Conservation (phyloP, 2,888 invertebrate genomes). For the Drosophila colorata region DNA sequence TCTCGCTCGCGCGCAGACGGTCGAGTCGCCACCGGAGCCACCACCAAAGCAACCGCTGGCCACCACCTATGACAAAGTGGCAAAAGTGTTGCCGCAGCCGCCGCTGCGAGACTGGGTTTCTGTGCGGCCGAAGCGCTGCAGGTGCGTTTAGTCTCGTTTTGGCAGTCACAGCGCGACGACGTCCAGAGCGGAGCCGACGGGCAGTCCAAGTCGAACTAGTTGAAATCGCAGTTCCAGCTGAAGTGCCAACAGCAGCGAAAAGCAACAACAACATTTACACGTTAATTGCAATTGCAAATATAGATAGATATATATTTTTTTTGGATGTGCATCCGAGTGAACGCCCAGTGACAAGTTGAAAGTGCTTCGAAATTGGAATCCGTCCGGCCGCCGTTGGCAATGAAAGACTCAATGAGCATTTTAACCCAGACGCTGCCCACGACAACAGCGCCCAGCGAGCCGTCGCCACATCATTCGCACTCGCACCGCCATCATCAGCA, state of each 20-base stretch:
- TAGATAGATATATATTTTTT: constrained; percentile 29
- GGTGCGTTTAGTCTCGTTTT: constrained; percentile 84
- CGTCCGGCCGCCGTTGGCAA: constrained; percentile 54
- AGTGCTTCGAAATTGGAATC: constrained; percentile 13
- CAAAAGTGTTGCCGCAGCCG: constrained; percentile 47
- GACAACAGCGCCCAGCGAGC: constrained; percentile 57
- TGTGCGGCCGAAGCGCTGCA: constrained; percentile 71
- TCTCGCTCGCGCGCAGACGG: constrained; percentile 24
- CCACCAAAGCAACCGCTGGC: constrained; percentile 24
- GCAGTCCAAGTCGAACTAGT: constrained; percentile 21
- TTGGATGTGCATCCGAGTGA: constrained; percentile 22
- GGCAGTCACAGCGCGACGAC: constrained; percentile 80
- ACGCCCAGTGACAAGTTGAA: constrained; percentile 6
- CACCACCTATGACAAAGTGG: constrained; percentile 67
- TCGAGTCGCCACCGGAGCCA: constrained; percentile 23
- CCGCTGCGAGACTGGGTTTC: constrained; percentile 53
- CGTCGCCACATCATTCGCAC: constrained; percentile 55
- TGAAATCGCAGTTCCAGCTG: constrained; percentile 4
- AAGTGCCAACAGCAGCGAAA: constrained; percentile 15
- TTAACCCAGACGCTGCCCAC: constrained; percentile 77
- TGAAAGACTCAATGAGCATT: constrained; percentile 84
- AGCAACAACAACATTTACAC: constrained; percentile 9
- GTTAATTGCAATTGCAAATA: neutral
- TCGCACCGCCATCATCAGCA: constrained; percentile 30
- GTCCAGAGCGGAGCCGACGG: constrained; percentile 51